A percentile compares a stretch with the other conserved stretches of the same genome.
Conservation (phyloP, 2,888 invertebrate genomes). For the Cheilosia pagana region DNA sequence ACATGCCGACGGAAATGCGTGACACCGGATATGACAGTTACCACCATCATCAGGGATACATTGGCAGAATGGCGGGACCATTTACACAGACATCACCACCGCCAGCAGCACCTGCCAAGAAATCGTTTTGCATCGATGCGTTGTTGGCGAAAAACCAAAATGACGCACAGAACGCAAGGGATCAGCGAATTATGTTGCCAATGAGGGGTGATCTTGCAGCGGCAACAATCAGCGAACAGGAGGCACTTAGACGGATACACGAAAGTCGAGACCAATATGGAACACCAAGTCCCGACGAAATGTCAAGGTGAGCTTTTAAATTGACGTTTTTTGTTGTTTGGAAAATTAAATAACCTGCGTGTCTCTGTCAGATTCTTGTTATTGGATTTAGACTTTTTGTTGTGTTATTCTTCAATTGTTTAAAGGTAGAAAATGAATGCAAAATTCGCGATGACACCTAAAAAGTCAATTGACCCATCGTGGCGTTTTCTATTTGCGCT, state of each 20-base stretch:
- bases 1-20: slow-evolving; percentile 62
- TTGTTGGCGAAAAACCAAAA: slow-evolving; percentile 87
- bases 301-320: slow-evolving; percentile 81
- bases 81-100: slow-evolving; percentile 69
- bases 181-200: slow-evolving; percentile 65
- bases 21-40: slow-evolving; percentile 59
- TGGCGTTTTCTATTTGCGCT: too few species aligned
- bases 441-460: too few species aligned
- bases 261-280: slow-evolving; percentile 81
- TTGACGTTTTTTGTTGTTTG: not conserved
- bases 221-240: slow-evolving; percentile 81
- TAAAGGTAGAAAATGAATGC: too few species aligned
- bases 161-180: slow-evolving; percentile 79
- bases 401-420: too few species aligned
- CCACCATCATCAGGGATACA: slow-evolving; percentile 59
- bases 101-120: slow-evolving; percentile 84
- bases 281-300: slow-evolving; percentile 83
- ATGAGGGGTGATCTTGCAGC: slow-evolving; percentile 74
- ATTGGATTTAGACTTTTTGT: too few species aligned
- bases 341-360: not conserved
- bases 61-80: slow-evolving; percentile 58
- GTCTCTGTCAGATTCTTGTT: not conserved
- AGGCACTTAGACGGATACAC: slow-evolving; percentile 82
- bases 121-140: slow-evolving; percentile 96
- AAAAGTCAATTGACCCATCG: too few species aligned